Evolutionary conservation across 2,888 invertebrate species (phyloP).

Genomic region (Tromatobia lineatoria): DNA sequence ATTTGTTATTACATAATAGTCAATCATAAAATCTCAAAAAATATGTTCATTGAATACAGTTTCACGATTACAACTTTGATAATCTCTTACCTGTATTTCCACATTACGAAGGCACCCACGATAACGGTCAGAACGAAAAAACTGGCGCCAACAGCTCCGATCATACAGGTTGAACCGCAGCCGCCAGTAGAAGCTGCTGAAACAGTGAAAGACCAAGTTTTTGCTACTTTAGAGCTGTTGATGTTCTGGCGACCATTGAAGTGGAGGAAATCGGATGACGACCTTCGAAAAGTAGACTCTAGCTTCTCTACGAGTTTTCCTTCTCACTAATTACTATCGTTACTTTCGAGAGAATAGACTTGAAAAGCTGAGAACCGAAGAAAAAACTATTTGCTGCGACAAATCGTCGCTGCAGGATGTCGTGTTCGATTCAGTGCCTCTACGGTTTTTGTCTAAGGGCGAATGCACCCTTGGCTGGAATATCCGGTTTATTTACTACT

Average conservation of each 20-base stretch:
- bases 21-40: not conserved
- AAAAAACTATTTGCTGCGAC: not conserved
- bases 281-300: not conserved
- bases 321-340: conserved; percentile 16
- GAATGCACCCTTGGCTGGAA: conserved; percentile 22
- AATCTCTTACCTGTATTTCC: conserved; percentile 79
- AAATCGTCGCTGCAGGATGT: conserved; percentile 25
- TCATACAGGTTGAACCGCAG: conserved; percentile 86
- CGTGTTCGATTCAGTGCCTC: conserved; percentile 16
- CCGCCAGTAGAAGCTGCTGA: conserved; percentile 76
- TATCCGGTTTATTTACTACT: conserved; percentile 37
- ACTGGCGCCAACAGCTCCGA: conserved; percentile 85
- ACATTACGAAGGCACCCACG: conserved; percentile 77
- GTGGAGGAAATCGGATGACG: not conserved
- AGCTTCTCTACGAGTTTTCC: not conserved
- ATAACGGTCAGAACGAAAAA: conserved; percentile 82
- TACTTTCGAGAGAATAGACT: not conserved
- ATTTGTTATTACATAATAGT: not conserved
- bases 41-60: not conserved
- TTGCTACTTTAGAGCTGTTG: not conserved
- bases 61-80: not conserved
- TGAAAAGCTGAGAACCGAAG: not conserved
- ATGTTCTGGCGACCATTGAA: not conserved
- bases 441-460: not conserved
- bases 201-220: conserved; percentile 39